Evolutionary conservation across 2,888 invertebrate genomes (phyloP).

Genomic region (Elegia similella): DNA sequence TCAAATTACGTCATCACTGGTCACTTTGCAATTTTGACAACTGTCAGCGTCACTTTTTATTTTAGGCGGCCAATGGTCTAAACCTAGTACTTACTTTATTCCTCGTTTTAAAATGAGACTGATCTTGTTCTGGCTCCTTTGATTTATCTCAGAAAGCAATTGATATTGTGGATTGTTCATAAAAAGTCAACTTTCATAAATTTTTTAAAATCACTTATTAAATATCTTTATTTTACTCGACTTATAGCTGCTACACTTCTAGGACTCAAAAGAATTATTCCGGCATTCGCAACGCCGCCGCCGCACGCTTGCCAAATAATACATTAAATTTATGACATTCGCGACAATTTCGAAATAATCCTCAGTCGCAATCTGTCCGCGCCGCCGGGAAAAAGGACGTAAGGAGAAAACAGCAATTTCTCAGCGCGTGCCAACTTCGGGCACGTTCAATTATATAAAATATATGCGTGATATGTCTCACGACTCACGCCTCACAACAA

Average conservation of each 20-base stretch:
- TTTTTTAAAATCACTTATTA: background rate
- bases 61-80: too few relatives aligned
- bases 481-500: constrained; percentile 5
- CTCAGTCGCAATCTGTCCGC: constrained; percentile 6
- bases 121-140: too few relatives aligned
- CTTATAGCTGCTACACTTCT: background rate
- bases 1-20: too few relatives aligned
- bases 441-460: constrained; percentile 14
- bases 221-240: background rate
- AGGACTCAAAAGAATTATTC: background rate
- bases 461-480: constrained; percentile 12
- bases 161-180: too few relatives aligned
- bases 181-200: too few relatives aligned
- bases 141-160: too few relatives aligned
- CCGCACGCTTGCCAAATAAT: constrained; percentile 1
- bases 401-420: constrained; percentile 7
- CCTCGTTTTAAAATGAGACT: too few relatives aligned
- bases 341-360: constrained; percentile 12
- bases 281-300: background rate
- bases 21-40: too few relatives aligned
- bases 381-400: constrained; percentile 6
- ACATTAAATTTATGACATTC: constrained; percentile 12
- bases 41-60: too few relatives aligned
- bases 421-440: constrained; percentile 10
- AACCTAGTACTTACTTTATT: too few relatives aligned